Percentiles rank a stretch among this genome's conserved stretches.
phyloP scores from a whole-genome alignment of 2,888 invertebrate species.

The Cheilosia urbana region DNA sequence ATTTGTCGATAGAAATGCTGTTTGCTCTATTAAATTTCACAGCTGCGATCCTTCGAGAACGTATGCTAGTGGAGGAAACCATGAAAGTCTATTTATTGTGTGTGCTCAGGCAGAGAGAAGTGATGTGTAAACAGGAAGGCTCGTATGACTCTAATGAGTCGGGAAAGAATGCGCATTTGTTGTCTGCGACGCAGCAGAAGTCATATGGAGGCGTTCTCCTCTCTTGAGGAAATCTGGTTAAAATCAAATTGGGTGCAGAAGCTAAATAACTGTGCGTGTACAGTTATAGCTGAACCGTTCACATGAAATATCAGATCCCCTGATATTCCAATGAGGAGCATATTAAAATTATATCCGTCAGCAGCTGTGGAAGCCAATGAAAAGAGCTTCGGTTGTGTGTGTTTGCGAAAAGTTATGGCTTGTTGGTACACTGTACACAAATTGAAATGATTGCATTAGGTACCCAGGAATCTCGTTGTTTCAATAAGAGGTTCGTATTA shows the following conservation, averaged over 20 bases:
- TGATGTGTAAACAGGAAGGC: constrained; percentile 69
- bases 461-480: no score
- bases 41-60: constrained; percentile 64
- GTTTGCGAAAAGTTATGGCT: no score
- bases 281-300: no score
- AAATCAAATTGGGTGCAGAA: constrained; percentile 34
- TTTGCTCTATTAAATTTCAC: constrained; percentile 74
- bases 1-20: constrained; percentile 53
- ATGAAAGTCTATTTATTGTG: constrained; percentile 57
- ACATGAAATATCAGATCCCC: no score
- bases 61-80: constrained; percentile 13
- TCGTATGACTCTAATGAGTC: constrained; percentile 65
- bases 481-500: no score
- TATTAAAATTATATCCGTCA: no score
- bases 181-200: constrained; percentile 29
- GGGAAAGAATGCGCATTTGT: constrained; percentile 18
- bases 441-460: no score
- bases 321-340: no score
- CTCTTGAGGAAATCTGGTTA: constrained; percentile 51
- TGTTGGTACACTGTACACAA: no score
- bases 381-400: no score
- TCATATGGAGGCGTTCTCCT: constrained; percentile 8
- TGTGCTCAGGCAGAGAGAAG: constrained; percentile 57
- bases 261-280: neutral
- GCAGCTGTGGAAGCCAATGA: no score